phyloP scores from a whole-genome alignment of 2,113 vertebrate species.

The Anarrhichthys ocellatus region DNA sequence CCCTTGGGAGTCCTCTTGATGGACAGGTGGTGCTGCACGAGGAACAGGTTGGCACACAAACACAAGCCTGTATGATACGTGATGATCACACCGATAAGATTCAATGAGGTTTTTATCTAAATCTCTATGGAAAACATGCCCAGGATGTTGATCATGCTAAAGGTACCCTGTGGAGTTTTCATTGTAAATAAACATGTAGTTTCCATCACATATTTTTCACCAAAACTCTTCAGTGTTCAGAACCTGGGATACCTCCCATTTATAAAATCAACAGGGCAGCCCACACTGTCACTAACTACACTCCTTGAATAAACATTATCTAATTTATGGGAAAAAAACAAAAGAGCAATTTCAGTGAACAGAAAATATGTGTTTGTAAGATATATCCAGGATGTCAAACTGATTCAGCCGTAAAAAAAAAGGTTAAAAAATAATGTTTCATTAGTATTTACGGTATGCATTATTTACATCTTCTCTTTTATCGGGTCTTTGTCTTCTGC shows the following conservation, averaged over 20 bases:
- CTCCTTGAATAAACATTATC: no score
- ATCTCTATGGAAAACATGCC: background rate
- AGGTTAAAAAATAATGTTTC: no score
- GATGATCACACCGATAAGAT: background rate
- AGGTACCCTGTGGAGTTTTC: background rate
- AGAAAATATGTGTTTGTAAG: background rate
- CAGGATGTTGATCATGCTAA: background rate
- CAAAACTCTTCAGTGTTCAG: background rate
- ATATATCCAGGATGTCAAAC: background rate
- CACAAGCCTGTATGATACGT: background rate
- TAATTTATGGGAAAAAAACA: no score
- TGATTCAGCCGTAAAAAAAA: background rate
- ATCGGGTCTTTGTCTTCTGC: background rate
- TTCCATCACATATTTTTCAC: background rate
- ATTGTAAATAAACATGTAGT: background rate
- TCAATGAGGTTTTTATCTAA: background rate
- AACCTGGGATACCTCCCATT: background rate
- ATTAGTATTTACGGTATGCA: background rate
- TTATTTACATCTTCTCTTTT: background rate
- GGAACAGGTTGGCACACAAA: constrained; percentile 86
- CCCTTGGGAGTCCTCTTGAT: constrained; percentile 89
- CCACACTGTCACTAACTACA: no score
- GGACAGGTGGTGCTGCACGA: constrained; percentile 95
- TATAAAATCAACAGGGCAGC: background rate
- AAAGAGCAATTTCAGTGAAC: no score